Base-by-base conservation (phyloP, 2,113 vertebrate species). In the Castor canadensis region DNA sequence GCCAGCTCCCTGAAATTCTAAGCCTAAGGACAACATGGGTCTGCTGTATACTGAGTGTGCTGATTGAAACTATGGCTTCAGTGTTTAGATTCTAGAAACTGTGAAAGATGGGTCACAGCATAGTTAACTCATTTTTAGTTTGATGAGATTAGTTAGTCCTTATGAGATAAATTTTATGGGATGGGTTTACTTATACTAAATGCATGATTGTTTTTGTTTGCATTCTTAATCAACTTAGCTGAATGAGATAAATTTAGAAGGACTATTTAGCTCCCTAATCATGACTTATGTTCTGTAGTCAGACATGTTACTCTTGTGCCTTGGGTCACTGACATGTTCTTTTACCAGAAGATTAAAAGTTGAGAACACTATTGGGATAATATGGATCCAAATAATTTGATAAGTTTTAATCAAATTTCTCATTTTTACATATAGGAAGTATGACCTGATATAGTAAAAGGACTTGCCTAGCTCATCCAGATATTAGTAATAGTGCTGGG, bases 291-390 rank as follows among this genome's bases (percentile, higher is more conserved):
- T 38, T 89, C 64, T 84, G n/a, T n/a, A n/a, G n/a, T n/a, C n/a
- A n/a, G n/a, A n/a, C n/a, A n/a, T n/a, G n/a, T n/a, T n/a, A n/a
- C n/a, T n/a, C n/a, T n/a, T n/a, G n/a, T n/a, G n/a, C n/a, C n/a
- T n/a, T n/a, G n/a, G n/a, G n/a, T n/a, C n/a, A n/a, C n/a, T n/a
- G n/a, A n/a, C n/a, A n/a, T n/a, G n/a, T n/a, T n/a, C n/a, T n/a
- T n/a, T n/a, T n/a, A n/a, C n/a, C 9, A 17, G 76, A 83, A 96
- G 77, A 73, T 28, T 45, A 49, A 77, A 95, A 66, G n/a, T 79
- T 84, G 52, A 87, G 47, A 45, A 95, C 20, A 77, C 6, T 15
- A 60, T 8, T 79, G 38, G 52, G 17, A 73, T 86, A 15, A 3
- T 32, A 20, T 80, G 66, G n/a, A 79, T 84, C 12, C 67, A 89